Evolutionary conservation across 2,113 vertebrate species (phyloP).

Genomic region (Platysteira castanea): DNA sequence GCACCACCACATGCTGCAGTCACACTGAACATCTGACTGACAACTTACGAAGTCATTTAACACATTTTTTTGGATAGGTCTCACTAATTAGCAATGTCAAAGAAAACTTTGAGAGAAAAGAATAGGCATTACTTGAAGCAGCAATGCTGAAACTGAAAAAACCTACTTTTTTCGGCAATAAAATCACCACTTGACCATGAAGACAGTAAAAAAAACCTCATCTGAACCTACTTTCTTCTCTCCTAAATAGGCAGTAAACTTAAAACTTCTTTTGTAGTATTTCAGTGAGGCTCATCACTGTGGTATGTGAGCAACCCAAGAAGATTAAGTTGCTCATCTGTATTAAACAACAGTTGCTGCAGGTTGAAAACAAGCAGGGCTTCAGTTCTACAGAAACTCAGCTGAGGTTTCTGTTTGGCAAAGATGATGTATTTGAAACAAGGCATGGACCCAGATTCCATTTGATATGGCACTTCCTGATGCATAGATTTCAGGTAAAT

Average conservation of each 20-base stretch:
- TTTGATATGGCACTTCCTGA: background rate
- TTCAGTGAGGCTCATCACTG: background rate
- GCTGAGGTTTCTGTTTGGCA: conserved; percentile 39
- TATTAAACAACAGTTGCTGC: conserved; percentile 37
- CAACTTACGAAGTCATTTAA: background rate
- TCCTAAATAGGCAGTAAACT: background rate
- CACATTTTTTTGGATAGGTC: background rate
- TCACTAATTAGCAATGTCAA: background rate
- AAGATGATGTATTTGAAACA: background rate
- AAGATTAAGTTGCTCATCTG: conserved; percentile 31
- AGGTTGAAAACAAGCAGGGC: conserved; percentile 20
- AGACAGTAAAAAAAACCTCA: background rate
- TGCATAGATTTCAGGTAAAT: conserved; percentile 21
- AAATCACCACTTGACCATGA: background rate
- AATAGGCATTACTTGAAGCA: background rate
- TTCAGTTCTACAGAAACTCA: conserved; percentile 24
- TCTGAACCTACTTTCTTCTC: background rate
- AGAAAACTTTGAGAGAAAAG: background rate
- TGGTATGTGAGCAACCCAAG: background rate
- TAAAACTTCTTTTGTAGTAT: background rate
- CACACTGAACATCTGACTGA: background rate
- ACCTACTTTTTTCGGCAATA: background rate
- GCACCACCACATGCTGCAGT: background rate
- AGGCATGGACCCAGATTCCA: background rate
- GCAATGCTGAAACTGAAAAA: background rate